Conservation (phyloP, 1,140 invertebrate species). For the Trichoplusia ni region DNA sequence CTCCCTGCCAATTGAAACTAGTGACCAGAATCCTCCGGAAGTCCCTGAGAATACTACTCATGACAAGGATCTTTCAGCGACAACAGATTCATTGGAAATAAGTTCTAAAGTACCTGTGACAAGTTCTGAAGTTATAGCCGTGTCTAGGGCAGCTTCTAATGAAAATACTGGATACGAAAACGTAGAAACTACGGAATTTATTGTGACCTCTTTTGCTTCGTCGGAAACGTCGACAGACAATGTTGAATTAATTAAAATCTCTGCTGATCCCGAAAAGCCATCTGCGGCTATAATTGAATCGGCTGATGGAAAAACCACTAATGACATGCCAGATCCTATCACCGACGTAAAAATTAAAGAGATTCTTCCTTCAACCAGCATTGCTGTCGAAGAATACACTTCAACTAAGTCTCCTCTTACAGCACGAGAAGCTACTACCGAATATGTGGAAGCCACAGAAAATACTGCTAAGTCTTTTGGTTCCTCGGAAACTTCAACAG, state of each 20-base stretch:
- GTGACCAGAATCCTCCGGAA: slow-evolving; percentile 74
- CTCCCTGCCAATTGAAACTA: slow-evolving; percentile 71
- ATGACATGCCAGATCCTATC: slow-evolving; percentile 75
- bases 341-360: slow-evolving; percentile 78
- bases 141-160: slow-evolving; percentile 39
- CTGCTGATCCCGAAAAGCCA: slow-evolving; percentile 53
- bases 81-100: slow-evolving; percentile 34
- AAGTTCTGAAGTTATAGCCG: slow-evolving; percentile 48
- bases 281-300: too few relatives aligned
- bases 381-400: slow-evolving; percentile 65
- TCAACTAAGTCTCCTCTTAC: slow-evolving; percentile 76
- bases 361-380: slow-evolving; percentile 66
- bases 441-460: too few relatives aligned
- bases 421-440: slow-evolving; percentile 66
- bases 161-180: slow-evolving; percentile 56
- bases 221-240: slow-evolving; percentile 60
- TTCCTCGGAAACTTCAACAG: too few relatives aligned
- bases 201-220: slow-evolving; percentile 59
- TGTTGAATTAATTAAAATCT: slow-evolving; percentile 71
- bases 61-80: slow-evolving; percentile 50
- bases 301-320: too few relatives aligned
- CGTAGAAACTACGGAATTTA: slow-evolving; percentile 68
- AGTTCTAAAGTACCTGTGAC: slow-evolving; percentile 42
- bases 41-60: slow-evolving; percentile 52
- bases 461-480: too few relatives aligned